Conservation (phyloP, 2,797 vertebrate genomes). For the Rallus crepitans region DNA sequence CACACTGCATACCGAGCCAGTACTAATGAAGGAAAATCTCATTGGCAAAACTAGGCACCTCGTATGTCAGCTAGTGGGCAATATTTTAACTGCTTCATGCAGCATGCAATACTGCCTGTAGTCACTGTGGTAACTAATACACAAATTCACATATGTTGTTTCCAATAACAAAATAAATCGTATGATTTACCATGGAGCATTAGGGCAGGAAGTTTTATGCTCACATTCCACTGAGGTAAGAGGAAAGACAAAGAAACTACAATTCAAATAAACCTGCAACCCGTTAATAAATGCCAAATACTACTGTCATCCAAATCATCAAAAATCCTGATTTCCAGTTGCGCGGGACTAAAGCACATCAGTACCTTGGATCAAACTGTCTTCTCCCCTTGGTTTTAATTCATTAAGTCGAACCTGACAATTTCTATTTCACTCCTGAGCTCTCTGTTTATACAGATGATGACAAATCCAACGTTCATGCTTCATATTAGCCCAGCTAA, state of each 20-base stretch:
- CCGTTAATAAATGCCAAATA: not conserved
- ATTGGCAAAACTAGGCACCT: conserved; percentile 22
- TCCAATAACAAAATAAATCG: conserved; percentile 58
- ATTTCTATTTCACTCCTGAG: not conserved
- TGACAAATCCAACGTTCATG: not conserved
- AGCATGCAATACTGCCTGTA: not conserved
- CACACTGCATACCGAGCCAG: not conserved
- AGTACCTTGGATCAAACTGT: not conserved
- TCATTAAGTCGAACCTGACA: not conserved
- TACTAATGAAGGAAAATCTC: conserved; percentile 49
- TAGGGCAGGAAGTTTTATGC: conserved; percentile 35
- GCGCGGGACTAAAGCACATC: not conserved
- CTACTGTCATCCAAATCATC: not conserved
- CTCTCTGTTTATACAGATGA: not conserved
- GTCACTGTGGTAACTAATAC: conserved; percentile 31
- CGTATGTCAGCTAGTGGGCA: not conserved
- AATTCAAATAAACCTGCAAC: not conserved
- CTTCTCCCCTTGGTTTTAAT: conserved; percentile 13
- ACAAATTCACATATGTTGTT: conserved; percentile 29
- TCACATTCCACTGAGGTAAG: not conserved
- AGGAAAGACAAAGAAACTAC: conserved; percentile 24
- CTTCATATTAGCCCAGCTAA: conserved; percentile 4
- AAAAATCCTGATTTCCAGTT: conserved; percentile 24
- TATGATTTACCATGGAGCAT: not conserved
- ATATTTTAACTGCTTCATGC: not conserved